These are phyloP conservation scores for Lamellibrachia satsuma DNA, from an alignment of 2,888 invertebrate genomes.

Conservation along the genomic window DNA sequence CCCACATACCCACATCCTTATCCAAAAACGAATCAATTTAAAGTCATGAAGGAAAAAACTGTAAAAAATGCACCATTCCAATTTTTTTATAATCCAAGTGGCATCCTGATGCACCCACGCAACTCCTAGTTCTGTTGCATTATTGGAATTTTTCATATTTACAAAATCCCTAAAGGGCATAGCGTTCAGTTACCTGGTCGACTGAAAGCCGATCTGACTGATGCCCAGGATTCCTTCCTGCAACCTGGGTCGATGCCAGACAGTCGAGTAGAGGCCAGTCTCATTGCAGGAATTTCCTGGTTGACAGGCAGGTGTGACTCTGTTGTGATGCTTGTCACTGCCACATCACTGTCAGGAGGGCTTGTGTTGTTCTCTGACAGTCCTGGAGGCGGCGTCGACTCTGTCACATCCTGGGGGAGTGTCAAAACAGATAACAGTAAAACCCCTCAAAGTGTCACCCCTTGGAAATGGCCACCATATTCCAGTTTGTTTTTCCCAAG, in stretches of 20 bases:
- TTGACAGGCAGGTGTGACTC: background rate
- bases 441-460: too few relatives aligned
- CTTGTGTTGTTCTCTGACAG: background rate
- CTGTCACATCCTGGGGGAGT: background rate
- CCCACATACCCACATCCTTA: too few relatives aligned
- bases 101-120: too few relatives aligned
- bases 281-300: background rate
- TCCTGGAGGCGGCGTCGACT: background rate
- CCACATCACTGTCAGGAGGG: background rate
- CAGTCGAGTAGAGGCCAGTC: background rate
- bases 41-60: too few relatives aligned
- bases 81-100: too few relatives aligned
- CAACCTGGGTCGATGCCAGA: background rate
- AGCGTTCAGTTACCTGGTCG: constrained; percentile 17
- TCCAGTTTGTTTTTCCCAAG: too few relatives aligned
- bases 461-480: too few relatives aligned
- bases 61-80: too few relatives aligned
- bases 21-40: too few relatives aligned
- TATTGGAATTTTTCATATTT: too few relatives aligned
- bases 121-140: too few relatives aligned
- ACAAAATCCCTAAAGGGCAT: background rate
- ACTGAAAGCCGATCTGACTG: constrained; percentile 29
- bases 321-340: background rate
- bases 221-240: constrained; percentile 32
- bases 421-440: too few relatives aligned